Evolutionary conservation across 2,888 invertebrate species (phyloP), one percentile per base, ranked within the genome.

Genomic region (Caenorhabditis sp.): DNA sequence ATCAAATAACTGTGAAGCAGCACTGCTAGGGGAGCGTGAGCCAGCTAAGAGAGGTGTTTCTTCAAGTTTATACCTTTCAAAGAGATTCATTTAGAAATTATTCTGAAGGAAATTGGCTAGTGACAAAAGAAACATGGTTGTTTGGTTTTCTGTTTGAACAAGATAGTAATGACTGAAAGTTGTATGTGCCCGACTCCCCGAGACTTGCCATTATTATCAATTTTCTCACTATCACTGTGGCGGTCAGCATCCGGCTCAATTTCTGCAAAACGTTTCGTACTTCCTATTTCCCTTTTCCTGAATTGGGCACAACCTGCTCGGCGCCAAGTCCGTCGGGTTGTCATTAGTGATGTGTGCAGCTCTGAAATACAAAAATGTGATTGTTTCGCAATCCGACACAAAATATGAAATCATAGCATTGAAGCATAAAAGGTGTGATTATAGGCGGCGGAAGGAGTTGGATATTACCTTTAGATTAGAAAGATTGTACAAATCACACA

Each of bases 271-370:
- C n/a, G 13, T 26, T 22, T 22, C 43, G 43, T n/a, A n/a, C n/a
- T n/a, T n/a, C n/a, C n/a, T n/a, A 4, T 65, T 35, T 65, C n/a
- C 30, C 24, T 13, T 35, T 39, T 39, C 39, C 35, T 37, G 39
- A 27, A 45, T 43, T 30, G 11, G 7, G n/a, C 55, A 45, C 65
- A 65, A 46, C 39, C 37, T 6, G 17, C 27, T 30, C 37, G 27
- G n/a, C n/a, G 35, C 11, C 37, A 27, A 46, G 55, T 24, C 52
- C 35, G 50, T 68, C 68, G 68, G 68, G 68, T 68, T 68, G 68
- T 68, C 68, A 58, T 26, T 68, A 35, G 68, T 58, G 59, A 68
- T 68, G 68, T 68, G 58, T 17, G 41, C 24, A 45, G 5, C 37
- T 63, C 65, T 55, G 46, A 15, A 65, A 65, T 37, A 46, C 24